Percentiles rank a stretch among this genome's conserved stretches.
Conservation (phyloP, 2,888 invertebrate species). For the Rotaria sp. region DNA sequence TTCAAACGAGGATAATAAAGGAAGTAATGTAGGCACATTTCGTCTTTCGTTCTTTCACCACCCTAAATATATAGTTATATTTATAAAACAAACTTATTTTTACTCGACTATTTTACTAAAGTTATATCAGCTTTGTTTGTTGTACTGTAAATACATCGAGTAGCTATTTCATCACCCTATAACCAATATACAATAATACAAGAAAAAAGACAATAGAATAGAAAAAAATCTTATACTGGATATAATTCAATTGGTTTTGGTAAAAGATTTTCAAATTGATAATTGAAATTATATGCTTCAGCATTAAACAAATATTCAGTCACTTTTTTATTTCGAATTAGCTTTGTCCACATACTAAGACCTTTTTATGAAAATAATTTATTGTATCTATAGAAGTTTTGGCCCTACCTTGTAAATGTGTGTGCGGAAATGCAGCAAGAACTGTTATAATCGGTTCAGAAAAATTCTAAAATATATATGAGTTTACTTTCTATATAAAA, state of each 20-base stretch:
- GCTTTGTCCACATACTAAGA: slow-evolving; percentile 23
- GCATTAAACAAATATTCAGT: slow-evolving; percentile 31
- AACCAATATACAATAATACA: no score
- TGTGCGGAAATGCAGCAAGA: not conserved
- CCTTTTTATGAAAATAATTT: not conserved
- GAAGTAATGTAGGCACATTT: slow-evolving; percentile 36
- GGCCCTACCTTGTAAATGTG: not conserved
- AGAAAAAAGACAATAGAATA: not conserved
- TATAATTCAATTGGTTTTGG: not conserved
- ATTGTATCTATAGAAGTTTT: not conserved
- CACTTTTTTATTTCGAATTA: slow-evolving; percentile 34
- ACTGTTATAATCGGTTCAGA: not conserved
- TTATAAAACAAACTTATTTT: not conserved
- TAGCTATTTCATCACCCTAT: slow-evolving; percentile 37
- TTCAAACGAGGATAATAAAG: slow-evolving; percentile 32
- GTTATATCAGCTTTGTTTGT: slow-evolving; percentile 25
- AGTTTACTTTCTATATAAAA: not conserved
- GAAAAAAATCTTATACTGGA: not conserved
- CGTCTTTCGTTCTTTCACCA: slow-evolving; percentile 29
- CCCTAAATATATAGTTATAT: slow-evolving; percentile 28
- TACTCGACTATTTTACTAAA: not conserved
- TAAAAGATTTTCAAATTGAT: slow-evolving; percentile 30
- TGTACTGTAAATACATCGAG: slow-evolving; percentile 34
- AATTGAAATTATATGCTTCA: slow-evolving; percentile 35
- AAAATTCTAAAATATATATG: not conserved